A percentile compares a stretch with the other conserved stretches of the same genome.
phyloP scores from a whole-genome alignment of 2,888 invertebrate species.

The Parthenolecanium corni region DNA sequence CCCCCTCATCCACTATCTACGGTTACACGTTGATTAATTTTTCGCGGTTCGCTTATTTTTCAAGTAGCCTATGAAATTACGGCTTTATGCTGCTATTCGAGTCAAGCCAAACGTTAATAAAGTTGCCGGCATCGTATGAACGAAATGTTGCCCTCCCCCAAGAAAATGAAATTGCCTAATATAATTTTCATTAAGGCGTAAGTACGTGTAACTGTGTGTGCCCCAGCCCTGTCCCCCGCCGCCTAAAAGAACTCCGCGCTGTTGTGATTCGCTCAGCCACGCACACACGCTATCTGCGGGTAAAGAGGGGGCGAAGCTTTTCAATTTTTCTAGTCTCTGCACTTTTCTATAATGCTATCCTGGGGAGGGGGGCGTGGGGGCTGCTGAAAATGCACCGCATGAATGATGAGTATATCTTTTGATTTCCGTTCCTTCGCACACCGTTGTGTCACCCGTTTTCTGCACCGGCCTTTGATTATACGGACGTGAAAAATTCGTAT shows the following conservation, averaged over 20 bases:
- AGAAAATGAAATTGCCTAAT: constrained; percentile 22
- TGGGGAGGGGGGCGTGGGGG: too few relatives aligned
- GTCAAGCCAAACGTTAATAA: constrained; percentile 3
- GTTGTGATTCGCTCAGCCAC: too few relatives aligned
- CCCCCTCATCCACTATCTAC: not conserved
- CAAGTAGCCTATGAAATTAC: not conserved
- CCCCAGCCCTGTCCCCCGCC: constrained; percentile 3
- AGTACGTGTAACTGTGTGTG: not conserved
- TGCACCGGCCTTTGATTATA: too few relatives aligned
- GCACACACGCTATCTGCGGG: too few relatives aligned
- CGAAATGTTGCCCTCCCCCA: not conserved
- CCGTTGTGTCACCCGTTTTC: too few relatives aligned
- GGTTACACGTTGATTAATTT: constrained; percentile 2
- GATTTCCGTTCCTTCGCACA: too few relatives aligned
- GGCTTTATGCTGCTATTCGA: not conserved
- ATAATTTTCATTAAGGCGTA: constrained; percentile 22
- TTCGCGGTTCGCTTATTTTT: not conserved
- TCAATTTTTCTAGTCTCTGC: too few relatives aligned
- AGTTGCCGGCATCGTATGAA: constrained; percentile 2
- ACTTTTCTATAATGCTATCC: too few relatives aligned
- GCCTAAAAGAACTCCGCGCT: not conserved
- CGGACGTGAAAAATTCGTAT: too few relatives aligned
- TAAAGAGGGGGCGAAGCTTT: too few relatives aligned
- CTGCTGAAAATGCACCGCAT: too few relatives aligned
- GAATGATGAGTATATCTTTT: too few relatives aligned